A percentile compares a stretch with the other conserved stretches of the same genome.
phyloP scores from a whole-genome alignment of 2,113 vertebrate genomes.

The Collichthys lucidus region DNA sequence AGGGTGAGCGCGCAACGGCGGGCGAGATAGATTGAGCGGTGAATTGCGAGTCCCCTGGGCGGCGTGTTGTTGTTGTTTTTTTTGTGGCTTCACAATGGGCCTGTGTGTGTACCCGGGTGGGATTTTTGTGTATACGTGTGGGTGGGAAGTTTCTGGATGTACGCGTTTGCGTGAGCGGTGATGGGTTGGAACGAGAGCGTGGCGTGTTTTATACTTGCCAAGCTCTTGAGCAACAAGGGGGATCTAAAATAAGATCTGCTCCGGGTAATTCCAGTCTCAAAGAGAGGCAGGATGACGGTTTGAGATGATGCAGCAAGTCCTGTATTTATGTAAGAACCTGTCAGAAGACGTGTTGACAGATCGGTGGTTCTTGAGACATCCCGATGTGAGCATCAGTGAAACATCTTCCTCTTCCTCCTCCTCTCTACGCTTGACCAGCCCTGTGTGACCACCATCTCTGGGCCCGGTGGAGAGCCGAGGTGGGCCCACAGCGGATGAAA shows the following conservation, averaged over 20 bases:
- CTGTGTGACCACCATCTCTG: constrained; percentile 59
- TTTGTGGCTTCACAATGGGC: constrained; percentile 73
- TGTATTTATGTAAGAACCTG: background rate
- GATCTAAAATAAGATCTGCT: constrained; percentile 33
- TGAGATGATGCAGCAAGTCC: constrained; percentile 28
- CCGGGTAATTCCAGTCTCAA: constrained; percentile 56
- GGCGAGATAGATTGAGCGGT: constrained; percentile 79
- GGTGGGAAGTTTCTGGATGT: constrained; percentile 70
- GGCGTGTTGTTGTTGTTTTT: constrained; percentile 73
- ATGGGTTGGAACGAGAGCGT: constrained; percentile 40
- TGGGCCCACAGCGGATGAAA: constrained; percentile 77
- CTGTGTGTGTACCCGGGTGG: constrained; percentile 67
- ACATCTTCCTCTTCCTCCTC: constrained; percentile 41
- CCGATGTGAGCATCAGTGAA: background rate
- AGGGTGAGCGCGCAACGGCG: constrained; percentile 40
- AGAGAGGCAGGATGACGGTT: constrained; percentile 26
- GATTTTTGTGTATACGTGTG: constrained; percentile 57
- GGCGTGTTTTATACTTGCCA: constrained; percentile 33
- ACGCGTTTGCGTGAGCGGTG: constrained; percentile 39
- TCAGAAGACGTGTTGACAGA: constrained; percentile 25
- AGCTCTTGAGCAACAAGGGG: constrained; percentile 60
- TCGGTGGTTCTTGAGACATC: background rate
- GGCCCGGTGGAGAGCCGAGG: constrained; percentile 33
- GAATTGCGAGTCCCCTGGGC: constrained; percentile 79
- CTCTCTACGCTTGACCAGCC: constrained; percentile 70